Conservation (phyloP, 2,888 invertebrate species). For the Enchytraeus crypticus region DNA sequence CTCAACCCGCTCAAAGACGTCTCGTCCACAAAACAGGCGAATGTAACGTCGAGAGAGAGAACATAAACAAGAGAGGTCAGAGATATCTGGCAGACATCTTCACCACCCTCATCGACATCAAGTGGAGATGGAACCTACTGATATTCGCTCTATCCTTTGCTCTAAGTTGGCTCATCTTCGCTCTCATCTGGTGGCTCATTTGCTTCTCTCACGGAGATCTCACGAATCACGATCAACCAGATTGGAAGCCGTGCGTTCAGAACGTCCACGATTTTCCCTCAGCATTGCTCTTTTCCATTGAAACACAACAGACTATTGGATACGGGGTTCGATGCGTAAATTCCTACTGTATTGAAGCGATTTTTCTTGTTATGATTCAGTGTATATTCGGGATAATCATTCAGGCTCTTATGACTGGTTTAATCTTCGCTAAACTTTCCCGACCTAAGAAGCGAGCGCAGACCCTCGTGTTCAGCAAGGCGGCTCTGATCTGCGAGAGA, state of each 20-base stretch:
- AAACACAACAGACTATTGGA: constrained; percentile 92
- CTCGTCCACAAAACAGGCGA: constrained; percentile 96
- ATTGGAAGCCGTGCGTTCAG: constrained; percentile 73
- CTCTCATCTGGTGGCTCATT: constrained; percentile 89
- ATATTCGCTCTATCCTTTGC: constrained; percentile 54
- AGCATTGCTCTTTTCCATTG: constrained; percentile 88
- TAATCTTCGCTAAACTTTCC: constrained; percentile 79
- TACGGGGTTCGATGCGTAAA: constrained; percentile 78
- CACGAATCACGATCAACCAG: constrained; percentile 56
- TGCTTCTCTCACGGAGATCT: constrained; percentile 85
- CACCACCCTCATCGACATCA: constrained; percentile 52
- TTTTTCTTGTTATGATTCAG: constrained; percentile 81
- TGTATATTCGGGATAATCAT: constrained; percentile 76
- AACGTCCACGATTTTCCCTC: constrained; percentile 80
- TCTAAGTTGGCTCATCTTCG: constrained; percentile 83
- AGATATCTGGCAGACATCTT: constrained; percentile 70
- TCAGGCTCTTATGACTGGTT: constrained; percentile 48
- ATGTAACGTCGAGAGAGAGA: constrained; percentile 89
- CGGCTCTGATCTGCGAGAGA: constrained; percentile 81
- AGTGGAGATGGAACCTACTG: constrained; percentile 52
- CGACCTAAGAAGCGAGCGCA: constrained; percentile 91
- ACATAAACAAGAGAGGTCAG: constrained; percentile 82
- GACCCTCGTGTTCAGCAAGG: constrained; percentile 82
- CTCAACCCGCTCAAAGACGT: constrained; percentile 49
- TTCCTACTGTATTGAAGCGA: constrained; percentile 82